Percentiles rank a stretch among this genome's conserved stretches.
Evolutionary conservation across 2,113 vertebrate species (phyloP).

Genomic region (Delphinapterus leucas): DNA sequence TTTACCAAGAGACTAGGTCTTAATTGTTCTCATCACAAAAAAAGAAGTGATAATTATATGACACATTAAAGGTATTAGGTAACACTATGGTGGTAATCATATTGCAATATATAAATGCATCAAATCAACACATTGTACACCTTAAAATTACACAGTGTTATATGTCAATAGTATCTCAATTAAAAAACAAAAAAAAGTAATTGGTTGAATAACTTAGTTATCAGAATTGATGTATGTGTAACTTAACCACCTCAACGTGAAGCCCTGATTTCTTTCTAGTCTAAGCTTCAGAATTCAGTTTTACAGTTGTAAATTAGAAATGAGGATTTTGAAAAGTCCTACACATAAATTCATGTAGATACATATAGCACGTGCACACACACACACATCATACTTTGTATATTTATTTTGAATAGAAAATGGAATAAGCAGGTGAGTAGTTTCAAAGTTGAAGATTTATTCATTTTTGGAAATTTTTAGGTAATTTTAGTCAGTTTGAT

Average conservation of each 20-base stretch:
- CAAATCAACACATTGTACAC: neutral
- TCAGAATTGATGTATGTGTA: neutral
- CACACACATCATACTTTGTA: neutral
- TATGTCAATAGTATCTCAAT: neutral
- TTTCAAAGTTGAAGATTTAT: neutral
- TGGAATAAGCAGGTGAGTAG: neutral
- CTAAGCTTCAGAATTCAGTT: neutral
- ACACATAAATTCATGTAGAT: neutral
- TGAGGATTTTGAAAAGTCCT: neutral
- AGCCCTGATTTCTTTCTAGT: neutral
- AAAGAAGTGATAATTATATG: neutral
- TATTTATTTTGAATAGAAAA: neutral
- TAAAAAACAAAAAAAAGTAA: neutral
- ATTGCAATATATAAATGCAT: neutral
- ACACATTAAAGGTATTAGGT: neutral
- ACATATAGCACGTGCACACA: rapidly evolving
- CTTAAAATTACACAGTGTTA: too few species aligned
- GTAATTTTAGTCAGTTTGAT: neutral
- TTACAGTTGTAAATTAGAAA: neutral
- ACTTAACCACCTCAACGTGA: neutral
- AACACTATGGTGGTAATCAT: neutral
- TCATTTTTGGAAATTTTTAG: neutral
- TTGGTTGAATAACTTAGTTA: neutral
- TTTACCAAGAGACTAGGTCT: too few species aligned
- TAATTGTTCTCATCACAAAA: neutral